Percentiles rank a stretch among this genome's conserved stretches.
These are phyloP conservation scores for Lepilemur septentrionalis DNA, from an alignment of 2,797 vertebrate species.

Conservation along the genomic window DNA sequence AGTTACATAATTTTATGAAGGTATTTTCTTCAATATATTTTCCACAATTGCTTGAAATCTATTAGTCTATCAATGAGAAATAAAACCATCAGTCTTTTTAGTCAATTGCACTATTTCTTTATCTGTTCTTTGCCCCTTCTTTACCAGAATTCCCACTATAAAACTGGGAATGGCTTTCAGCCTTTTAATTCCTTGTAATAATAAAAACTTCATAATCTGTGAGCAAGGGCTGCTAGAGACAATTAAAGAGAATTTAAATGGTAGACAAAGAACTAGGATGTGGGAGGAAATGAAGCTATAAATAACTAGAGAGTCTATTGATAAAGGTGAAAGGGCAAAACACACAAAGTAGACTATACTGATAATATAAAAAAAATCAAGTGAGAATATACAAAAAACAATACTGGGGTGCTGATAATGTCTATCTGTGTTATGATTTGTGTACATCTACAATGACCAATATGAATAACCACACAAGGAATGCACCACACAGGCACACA, in stretches of 20 bases:
- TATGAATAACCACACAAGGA: neutral
- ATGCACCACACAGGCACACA: neutral
- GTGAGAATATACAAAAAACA: neutral
- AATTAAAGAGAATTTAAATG: constrained; percentile 51
- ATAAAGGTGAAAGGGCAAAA: neutral
- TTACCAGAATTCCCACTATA: neutral
- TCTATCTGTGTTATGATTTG: neutral
- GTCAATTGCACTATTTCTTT: neutral
- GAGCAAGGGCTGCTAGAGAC: neutral
- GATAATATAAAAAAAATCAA: neutral
- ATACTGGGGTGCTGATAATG: neutral
- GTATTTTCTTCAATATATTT: neutral
- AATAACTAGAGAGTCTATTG: neutral
- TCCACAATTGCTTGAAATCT: neutral
- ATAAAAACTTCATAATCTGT: constrained; percentile 51
- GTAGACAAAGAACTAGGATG: neutral
- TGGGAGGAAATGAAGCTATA: neutral
- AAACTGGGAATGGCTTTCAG: constrained; percentile 45
- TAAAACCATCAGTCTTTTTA: neutral
- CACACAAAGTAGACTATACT: neutral
- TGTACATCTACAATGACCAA: neutral
- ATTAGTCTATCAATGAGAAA: constrained; percentile 38
- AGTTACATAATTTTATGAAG: constrained; percentile 21
- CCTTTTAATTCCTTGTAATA: neutral
- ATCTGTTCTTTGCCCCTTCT: neutral